Conservation (phyloP, 1,140 invertebrate species). For the Himalopsyche phryganea region DNA sequence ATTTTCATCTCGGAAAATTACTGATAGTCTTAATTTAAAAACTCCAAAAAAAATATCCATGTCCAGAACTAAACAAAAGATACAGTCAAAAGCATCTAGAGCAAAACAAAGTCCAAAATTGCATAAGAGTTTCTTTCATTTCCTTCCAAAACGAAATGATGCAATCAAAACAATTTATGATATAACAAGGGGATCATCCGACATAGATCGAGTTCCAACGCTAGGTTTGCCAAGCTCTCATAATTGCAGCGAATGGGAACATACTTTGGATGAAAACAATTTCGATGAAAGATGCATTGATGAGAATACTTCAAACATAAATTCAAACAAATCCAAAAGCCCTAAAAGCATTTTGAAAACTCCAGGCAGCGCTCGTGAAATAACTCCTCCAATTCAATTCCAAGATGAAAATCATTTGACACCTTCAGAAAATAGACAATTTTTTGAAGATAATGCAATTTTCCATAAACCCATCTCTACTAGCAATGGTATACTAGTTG, state of each 20-base stretch:
- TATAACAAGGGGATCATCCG: conserved; percentile 42
- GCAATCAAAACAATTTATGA: conserved; percentile 32
- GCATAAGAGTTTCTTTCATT: conserved; percentile 39
- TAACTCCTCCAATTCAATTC: conserved; percentile 48
- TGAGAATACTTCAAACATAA: conserved; percentile 14
- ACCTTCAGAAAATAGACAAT: not conserved
- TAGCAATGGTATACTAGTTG: not conserved
- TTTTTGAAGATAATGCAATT: not conserved
- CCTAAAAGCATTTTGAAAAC: conserved; percentile 37
- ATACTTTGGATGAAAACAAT: conserved; percentile 45
- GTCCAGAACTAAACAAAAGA: conserved; percentile 32
- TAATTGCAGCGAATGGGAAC: conserved; percentile 45
- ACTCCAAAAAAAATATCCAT: conserved; percentile 43
- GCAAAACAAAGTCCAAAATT: conserved; percentile 36
- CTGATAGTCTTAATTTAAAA: conserved; percentile 51
- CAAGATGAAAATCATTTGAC: conserved; percentile 39
- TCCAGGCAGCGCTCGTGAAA: conserved; percentile 38
- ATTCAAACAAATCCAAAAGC: conserved; percentile 36
- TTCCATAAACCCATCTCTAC: not conserved
- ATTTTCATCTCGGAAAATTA: conserved; percentile 47
- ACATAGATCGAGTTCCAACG: conserved; percentile 46
- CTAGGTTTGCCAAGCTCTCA: conserved; percentile 43
- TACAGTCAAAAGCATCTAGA: conserved; percentile 41
- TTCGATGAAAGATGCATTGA: conserved; percentile 44
- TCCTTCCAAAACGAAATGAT: conserved; percentile 45